phyloP scores from a whole-genome alignment of 2,113 vertebrate genomes.

The Cranoglanis bouderius region DNA sequence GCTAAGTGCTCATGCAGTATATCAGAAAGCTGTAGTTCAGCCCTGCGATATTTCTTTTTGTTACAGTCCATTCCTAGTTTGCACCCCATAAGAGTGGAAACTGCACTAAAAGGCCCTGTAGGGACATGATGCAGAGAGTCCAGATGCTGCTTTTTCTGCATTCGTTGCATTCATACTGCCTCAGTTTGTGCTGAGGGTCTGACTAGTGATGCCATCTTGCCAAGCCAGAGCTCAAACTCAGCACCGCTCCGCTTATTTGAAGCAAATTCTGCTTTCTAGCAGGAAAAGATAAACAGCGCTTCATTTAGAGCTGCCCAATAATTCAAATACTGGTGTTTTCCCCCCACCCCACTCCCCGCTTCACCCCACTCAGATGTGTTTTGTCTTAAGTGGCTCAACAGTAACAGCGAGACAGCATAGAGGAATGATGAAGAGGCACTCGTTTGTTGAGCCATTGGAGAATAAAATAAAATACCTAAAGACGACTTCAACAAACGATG shows the following conservation, averaged over 20 bases:
- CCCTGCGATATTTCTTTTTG: not conserved
- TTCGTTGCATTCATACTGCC: constrained; percentile 59
- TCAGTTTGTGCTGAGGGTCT: constrained; percentile 62
- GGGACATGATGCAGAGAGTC: not conserved
- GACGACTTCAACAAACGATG: constrained; percentile 57
- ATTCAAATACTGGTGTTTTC: constrained; percentile 57
- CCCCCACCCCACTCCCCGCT: not conserved
- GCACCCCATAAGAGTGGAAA: not conserved
- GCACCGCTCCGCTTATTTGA: constrained; percentile 58
- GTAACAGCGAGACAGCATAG: constrained; percentile 64
- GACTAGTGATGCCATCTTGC: constrained; percentile 52
- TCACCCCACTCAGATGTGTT: constrained; percentile 51
- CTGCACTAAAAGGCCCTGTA: not conserved
- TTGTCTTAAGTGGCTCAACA: constrained; percentile 47
- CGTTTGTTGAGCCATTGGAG: constrained; percentile 71
- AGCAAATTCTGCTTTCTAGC: constrained; percentile 63
- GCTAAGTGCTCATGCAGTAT: not conserved
- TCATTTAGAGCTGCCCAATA: constrained; percentile 67
- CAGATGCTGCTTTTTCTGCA: constrained; percentile 11
- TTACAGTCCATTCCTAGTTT: not conserved
- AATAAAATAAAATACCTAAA: constrained; percentile 78
- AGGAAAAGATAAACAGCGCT: constrained; percentile 66
- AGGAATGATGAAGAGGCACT: constrained; percentile 69
- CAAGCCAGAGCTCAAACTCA: constrained; percentile 64
- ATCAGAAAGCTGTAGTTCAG: not conserved